Conservation (phyloP, 2,888 invertebrate genomes). For the Leptopilina drosophilae region DNA sequence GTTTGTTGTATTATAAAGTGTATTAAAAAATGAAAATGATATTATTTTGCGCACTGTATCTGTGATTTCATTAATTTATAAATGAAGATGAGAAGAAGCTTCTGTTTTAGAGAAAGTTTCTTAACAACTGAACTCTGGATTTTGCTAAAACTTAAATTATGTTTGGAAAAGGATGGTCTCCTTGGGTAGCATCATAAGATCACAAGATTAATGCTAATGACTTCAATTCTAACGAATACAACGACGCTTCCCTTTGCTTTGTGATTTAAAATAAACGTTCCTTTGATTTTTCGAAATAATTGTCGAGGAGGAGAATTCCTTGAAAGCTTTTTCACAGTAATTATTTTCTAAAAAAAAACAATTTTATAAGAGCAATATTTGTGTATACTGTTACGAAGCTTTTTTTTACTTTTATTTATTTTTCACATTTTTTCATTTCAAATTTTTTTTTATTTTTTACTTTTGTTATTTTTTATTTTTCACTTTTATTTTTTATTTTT, state of each 20-base stretch:
- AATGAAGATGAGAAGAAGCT: too few species aligned
- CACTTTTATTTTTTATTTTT: too few species aligned
- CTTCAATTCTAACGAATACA: neutral
- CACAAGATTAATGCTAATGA: neutral
- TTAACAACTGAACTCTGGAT: too few species aligned
- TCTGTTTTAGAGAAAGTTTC: too few species aligned
- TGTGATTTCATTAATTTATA: too few species aligned
- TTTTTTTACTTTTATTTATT: too few species aligned
- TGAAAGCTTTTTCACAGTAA: neutral
- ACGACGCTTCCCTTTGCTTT: constrained; percentile 6
- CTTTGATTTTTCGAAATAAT: constrained; percentile 9
- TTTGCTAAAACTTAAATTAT: constrained; percentile 4
- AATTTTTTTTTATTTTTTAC: too few species aligned
- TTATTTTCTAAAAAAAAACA: neutral
- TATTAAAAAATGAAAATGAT: too few species aligned
- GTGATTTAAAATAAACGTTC: neutral
- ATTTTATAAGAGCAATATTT: neutral
- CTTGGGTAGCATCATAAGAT: neutral
- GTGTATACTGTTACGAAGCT: neutral
- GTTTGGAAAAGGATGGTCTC: neutral
- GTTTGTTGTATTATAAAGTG: too few species aligned
- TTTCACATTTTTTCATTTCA: too few species aligned
- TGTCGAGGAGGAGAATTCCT: neutral
- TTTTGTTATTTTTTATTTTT: too few species aligned
- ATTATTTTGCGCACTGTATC: too few species aligned